Conservation (phyloP, 2,888 invertebrate species). For the Chirona hameri region DNA sequence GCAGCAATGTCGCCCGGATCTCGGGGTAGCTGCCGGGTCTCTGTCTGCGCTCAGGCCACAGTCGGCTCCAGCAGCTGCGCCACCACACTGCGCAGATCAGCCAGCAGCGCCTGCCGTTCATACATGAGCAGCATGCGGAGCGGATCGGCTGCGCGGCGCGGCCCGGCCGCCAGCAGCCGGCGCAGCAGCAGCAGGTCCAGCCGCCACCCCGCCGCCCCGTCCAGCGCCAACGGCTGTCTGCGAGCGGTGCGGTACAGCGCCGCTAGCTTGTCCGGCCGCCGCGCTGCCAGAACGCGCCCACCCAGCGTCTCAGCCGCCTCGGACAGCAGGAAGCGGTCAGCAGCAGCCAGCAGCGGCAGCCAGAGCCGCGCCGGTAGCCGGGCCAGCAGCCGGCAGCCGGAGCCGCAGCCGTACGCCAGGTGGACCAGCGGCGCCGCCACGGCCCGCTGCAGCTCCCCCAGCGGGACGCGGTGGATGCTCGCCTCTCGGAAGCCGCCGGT, state of each 20-base stretch:
- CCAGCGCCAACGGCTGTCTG: neutral
- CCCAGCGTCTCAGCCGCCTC: neutral
- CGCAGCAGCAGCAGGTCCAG: neutral
- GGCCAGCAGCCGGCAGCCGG: neutral
- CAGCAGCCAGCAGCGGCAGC: conserved; percentile 24
- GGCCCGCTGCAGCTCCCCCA: neutral
- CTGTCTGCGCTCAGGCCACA: neutral
- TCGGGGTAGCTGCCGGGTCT: too few species aligned
- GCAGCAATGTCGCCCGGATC: too few species aligned
- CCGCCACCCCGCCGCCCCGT: neutral
- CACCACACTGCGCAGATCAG: neutral
- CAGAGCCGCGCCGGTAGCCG: neutral
- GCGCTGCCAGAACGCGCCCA: neutral
- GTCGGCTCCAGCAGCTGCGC: neutral
- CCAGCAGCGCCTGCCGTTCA: neutral
- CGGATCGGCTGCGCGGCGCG: neutral
- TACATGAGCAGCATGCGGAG: neutral
- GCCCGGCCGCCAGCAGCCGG: conserved; percentile 1
- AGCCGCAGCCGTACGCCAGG: neutral
- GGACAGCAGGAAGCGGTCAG: conserved; percentile 13
- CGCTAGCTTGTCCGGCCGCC: neutral
- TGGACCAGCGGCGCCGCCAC: conserved; percentile 24
- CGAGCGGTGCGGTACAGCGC: neutral
- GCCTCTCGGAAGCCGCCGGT: conserved; percentile 28
- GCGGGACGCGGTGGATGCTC: neutral